Evolutionary conservation across 2,113 vertebrate species (phyloP), one percentile per base, ranked within the genome.

Genomic region (Polyodon spathula): DNA sequence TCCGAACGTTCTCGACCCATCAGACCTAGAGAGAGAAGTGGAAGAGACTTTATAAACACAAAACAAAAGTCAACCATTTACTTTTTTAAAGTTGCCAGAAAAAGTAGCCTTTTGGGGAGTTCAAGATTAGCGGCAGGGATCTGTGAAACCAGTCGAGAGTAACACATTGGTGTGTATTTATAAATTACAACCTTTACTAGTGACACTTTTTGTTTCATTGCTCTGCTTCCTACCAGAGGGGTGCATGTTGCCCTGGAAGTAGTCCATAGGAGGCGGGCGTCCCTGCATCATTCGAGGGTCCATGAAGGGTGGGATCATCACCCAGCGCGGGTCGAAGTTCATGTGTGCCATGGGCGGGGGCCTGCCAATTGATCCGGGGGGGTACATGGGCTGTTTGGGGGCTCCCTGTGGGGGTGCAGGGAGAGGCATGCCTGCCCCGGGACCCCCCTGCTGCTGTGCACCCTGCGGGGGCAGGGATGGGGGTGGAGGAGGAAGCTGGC

Each of bases 271-370:
- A 12, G 90, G 81, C 2, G 91, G 91, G 2, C 93, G 88, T 27
- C 91, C 89, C 68, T 94, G 93, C 63, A 96, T 93, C 65, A 96
- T 86, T 51, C 93, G 87, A 4, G 92, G 92, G 65, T 95, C 93
- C 85, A 95, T 93, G 58, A 92, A 95, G 44, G 92, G 81, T 69
- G 81, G 79, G 55, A 96, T 93, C 90, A 96, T 93, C 86, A 96
- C 88, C 93, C 93, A 96, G n/a, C 93, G 92, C 15, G 92, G 93
- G 66, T 96, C 93, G 61, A 92, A 95, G 76, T 89, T 93, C 80
- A 95, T 88, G 0, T 89, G 85, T 1, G 80, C 78, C 74, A 93
- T 79, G 38, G 88, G 92, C 0, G 89, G 91, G 1, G 90, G 88
- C 38, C 93, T 82, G 15, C 91, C 92, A 72, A 96, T 86, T 56